A percentile compares a stretch with the other conserved stretches of the same genome.
phyloP scores from a whole-genome alignment of 2,888 invertebrate genomes.

The Drosophila birchii region DNA sequence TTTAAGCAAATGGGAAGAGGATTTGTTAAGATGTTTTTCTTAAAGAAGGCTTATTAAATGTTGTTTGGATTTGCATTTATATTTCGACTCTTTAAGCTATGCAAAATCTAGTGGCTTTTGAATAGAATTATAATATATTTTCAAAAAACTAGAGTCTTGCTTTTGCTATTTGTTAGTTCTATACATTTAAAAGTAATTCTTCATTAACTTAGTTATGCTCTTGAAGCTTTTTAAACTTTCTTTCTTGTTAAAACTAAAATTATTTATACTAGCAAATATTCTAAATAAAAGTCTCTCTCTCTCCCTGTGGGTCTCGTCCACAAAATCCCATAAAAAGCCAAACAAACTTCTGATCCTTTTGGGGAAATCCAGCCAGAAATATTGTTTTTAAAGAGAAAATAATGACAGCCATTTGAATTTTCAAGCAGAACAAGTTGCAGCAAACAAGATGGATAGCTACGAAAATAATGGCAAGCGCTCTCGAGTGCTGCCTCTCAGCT shows the following conservation, averaged over 20 bases:
- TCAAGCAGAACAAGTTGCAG: neutral
- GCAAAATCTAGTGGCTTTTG: too few relatives aligned
- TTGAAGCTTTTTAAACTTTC: too few relatives aligned
- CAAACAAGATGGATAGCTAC: neutral
- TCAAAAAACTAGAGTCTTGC: too few relatives aligned
- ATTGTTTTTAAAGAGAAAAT: neutral
- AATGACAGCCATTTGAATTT: neutral
- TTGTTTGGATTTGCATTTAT: neutral
- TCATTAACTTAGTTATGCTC: neutral
- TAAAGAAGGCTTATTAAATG: neutral
- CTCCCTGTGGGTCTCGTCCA: rapidly evolving
- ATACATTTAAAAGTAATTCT: too few relatives aligned
- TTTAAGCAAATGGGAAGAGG: neutral
- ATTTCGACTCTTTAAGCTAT: neutral
- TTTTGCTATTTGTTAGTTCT: too few relatives aligned
- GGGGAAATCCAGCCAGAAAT: neutral
- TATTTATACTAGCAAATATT: neutral
- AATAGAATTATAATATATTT: too few relatives aligned
- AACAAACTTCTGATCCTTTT: neutral
- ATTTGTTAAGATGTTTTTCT: neutral
- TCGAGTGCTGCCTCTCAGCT: conserved; percentile 23
- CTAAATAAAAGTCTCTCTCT: neutral
- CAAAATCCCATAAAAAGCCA: neutral
- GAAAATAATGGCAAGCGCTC: conserved; percentile 2
- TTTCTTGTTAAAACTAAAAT: neutral